These are phyloP conservation scores for Heteromyza rotundicornis DNA, from an alignment of 2,888 invertebrate genomes.

Conservation along the genomic window DNA sequence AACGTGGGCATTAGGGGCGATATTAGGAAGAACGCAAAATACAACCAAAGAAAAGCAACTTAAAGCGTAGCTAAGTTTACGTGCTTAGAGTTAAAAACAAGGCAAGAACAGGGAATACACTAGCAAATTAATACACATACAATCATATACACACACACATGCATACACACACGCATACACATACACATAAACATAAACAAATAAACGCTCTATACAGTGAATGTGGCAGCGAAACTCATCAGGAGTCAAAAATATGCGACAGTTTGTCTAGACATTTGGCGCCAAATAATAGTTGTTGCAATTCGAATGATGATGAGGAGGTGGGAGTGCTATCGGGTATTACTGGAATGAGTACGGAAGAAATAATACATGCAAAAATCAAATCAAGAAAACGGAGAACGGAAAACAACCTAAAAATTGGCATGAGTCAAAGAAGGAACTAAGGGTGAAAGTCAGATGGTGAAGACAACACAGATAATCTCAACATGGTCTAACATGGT, in stretches of 20 bases:
- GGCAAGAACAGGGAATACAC: no score
- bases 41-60: not conserved
- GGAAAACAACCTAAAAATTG: not conserved
- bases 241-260: conserved; percentile 35
- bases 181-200: not conserved
- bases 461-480: no score
- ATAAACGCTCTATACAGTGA: not conserved
- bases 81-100: not conserved
- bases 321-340: no score
- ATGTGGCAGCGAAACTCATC: conserved; percentile 16
- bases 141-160: not conserved
- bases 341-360: no score
- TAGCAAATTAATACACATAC: not conserved
- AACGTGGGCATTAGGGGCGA: no score
- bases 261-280: conserved; percentile 47
- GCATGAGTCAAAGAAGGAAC: not conserved
- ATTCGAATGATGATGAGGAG: not conserved
- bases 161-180: not conserved
- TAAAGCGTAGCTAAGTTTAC: not conserved
- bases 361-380: conserved; percentile 19
- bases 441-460: no score
- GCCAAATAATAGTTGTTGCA: conserved; percentile 32
- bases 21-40: no score
- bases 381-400: conserved; percentile 17
- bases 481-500: no score